Conservation (phyloP, 2,888 invertebrate species). For the Pachymerium ferrugineum region DNA sequence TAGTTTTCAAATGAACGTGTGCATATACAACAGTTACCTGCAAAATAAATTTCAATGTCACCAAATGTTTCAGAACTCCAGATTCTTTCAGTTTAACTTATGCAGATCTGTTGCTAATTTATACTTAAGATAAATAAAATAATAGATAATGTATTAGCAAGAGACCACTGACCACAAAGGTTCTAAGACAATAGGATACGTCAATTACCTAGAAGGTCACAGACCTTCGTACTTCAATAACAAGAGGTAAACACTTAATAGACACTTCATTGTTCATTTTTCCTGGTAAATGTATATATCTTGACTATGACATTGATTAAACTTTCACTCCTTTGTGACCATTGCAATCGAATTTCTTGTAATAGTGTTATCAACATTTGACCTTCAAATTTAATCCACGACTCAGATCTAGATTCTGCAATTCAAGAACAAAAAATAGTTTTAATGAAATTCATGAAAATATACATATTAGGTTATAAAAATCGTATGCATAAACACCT, state of each 20-base stretch:
- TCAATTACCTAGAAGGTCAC: slow-evolving; percentile 2
- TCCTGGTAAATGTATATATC: background rate
- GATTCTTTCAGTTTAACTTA: background rate
- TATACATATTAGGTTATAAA: background rate
- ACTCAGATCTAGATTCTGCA: no score
- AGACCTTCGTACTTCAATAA: background rate
- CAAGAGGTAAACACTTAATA: background rate
- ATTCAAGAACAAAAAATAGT: no score
- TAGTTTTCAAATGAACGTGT: no score
- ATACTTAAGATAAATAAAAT: background rate
- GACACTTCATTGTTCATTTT: background rate
- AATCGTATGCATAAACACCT: background rate
- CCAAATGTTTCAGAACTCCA: no score
- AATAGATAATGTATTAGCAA: background rate
- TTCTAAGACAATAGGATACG: background rate
- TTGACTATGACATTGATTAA: background rate
- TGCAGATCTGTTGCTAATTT: no score
- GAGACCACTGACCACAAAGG: background rate
- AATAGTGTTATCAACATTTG: no score
- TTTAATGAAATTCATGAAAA: background rate
- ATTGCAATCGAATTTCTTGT: no score
- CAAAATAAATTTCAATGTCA: no score
- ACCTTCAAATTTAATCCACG: no score
- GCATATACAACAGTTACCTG: no score
- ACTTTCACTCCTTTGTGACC: no score